phyloP scores from a whole-genome alignment of 2,113 vertebrate species.

The Apodemus speciosus region DNA sequence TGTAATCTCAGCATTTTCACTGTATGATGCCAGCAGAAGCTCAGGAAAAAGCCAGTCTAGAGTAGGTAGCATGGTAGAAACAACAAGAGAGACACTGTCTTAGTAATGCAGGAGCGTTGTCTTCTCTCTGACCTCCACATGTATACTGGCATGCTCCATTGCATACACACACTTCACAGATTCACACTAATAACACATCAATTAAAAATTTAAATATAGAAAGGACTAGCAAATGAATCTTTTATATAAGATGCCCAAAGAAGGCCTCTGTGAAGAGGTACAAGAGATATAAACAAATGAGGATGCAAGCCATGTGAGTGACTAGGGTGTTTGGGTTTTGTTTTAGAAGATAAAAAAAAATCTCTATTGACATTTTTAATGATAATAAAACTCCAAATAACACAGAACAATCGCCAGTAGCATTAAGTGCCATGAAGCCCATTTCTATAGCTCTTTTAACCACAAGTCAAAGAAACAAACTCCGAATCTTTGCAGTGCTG shows the following conservation, averaged over 20 bases:
- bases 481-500: background rate
- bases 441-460: background rate
- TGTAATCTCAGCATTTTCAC: background rate
- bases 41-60: background rate
- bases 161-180: background rate
- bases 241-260: background rate
- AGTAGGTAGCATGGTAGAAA: background rate
- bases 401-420: background rate
- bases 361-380: slow-evolving; percentile 7
- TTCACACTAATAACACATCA: background rate
- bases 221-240: background rate
- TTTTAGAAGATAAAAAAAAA: background rate
- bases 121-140: background rate
- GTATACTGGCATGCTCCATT: too few relatives aligned
- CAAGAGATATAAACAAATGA: background rate
- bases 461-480: background rate
- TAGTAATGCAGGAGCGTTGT: background rate
- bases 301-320: background rate
- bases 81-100: background rate
- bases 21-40: background rate
- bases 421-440: background rate
- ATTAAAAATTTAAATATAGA: background rate
- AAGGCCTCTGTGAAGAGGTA: background rate
- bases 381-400: background rate
- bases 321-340: background rate